Conservation (phyloP, 2,113 vertebrate genomes). For the Phoenicopterus ruber region DNA sequence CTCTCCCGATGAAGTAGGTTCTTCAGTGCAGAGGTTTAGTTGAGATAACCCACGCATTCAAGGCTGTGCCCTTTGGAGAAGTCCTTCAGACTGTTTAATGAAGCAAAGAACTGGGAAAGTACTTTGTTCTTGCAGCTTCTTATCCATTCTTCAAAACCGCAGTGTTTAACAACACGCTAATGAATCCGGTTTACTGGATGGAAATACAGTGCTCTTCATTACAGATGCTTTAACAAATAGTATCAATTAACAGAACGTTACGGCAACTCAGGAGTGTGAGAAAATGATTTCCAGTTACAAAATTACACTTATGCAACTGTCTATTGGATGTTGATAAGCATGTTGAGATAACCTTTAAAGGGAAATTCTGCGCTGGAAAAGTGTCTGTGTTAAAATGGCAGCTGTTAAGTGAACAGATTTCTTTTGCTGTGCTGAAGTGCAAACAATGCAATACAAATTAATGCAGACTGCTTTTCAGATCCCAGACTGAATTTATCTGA, state of each 20-base stretch:
- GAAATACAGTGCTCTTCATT: slow-evolving; percentile 37
- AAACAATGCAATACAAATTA: not conserved
- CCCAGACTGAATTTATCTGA: not conserved
- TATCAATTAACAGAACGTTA: not conserved
- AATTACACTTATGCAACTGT: not conserved
- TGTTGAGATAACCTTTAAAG: slow-evolving; percentile 20
- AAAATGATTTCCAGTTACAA: not conserved
- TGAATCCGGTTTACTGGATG: not conserved
- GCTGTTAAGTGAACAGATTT: not conserved
- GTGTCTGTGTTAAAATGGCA: not conserved
- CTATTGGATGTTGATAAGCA: not conserved
- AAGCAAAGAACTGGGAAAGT: slow-evolving; percentile 64
- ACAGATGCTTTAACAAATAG: slow-evolving; percentile 24
- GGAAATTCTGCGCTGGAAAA: not conserved
- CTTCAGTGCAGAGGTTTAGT: slow-evolving; percentile 43
- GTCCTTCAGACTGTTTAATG: slow-evolving; percentile 70
- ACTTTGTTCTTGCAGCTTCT: slow-evolving; percentile 58
- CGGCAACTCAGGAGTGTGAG: not conserved
- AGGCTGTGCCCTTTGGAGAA: slow-evolving; percentile 58
- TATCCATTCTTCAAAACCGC: slow-evolving; percentile 39
- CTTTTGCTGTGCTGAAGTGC: not conserved
- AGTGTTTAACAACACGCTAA: slow-evolving; percentile 43
- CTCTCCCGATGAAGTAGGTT: slow-evolving; percentile 17
- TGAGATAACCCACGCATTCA: slow-evolving; percentile 69
- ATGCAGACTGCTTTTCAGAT: not conserved